Percentiles rank a stretch among this genome's conserved stretches.
Evolutionary conservation across 2,113 vertebrate genomes (phyloP).

Genomic region (Zosterops hypoxanthus): DNA sequence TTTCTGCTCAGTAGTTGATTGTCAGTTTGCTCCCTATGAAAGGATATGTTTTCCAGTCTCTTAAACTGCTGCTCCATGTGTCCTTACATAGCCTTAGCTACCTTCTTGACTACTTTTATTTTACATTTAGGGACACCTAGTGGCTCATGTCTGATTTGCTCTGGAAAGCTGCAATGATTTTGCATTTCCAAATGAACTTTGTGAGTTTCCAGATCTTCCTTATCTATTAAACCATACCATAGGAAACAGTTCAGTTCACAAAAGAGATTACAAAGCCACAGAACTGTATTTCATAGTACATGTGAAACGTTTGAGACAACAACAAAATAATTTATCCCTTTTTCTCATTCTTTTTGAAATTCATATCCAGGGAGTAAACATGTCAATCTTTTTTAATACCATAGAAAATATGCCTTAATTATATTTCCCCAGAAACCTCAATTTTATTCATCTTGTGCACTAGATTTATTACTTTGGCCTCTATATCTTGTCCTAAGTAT

Average conservation of each 20-base stretch:
- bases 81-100: fast-evolving
- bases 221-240: neutral
- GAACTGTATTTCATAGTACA: neutral
- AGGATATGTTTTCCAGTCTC: neutral
- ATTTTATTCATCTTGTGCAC: neutral
- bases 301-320: neutral
- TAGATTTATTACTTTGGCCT: neutral
- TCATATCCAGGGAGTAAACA: neutral
- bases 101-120: neutral
- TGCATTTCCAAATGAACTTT: fast-evolving
- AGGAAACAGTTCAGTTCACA: neutral
- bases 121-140: slow-evolving; percentile 11
- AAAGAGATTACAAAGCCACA: neutral
- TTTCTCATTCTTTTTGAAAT: neutral
- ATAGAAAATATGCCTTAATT: neutral
- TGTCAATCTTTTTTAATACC: neutral
- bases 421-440: neutral
- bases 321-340: neutral
- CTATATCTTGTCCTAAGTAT: neutral
- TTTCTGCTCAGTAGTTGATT: neutral
- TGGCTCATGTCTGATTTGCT: neutral
- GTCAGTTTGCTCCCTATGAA: neutral
- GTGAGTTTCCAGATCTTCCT: neutral
- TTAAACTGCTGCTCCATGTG: neutral
- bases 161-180: neutral